Conservation (phyloP, 2,797 vertebrate species). For the Antrozous pallidus region DNA sequence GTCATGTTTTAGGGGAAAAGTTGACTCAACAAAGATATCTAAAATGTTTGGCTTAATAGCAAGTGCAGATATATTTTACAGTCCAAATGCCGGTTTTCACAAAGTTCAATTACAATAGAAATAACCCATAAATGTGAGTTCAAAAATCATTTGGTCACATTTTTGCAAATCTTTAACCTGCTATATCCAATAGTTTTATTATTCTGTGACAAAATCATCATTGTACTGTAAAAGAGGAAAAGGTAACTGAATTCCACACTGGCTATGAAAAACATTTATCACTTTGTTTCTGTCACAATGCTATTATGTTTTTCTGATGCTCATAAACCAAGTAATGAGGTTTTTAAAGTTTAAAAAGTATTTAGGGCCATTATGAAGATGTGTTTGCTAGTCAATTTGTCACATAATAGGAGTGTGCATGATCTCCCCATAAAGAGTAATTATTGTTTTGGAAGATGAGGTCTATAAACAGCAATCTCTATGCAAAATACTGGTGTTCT, state of each 20-base stretch:
- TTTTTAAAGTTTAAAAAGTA: constrained; percentile 52
- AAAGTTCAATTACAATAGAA: constrained; percentile 6
- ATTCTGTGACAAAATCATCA: constrained; percentile 28
- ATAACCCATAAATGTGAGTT: neutral
- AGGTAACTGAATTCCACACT: neutral
- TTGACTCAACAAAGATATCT: neutral
- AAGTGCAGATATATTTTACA: neutral
- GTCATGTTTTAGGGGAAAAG: neutral
- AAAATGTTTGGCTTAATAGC: neutral
- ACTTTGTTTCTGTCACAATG: neutral
- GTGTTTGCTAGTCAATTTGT: constrained; percentile 46
- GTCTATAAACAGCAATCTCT: constrained; percentile 49
- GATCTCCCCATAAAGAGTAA: constrained; percentile 49
- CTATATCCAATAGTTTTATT: constrained; percentile 6
- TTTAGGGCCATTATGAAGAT: constrained; percentile 39
- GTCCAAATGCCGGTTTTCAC: neutral
- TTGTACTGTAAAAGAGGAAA: neutral
- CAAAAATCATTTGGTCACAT: constrained; percentile 5
- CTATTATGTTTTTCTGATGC: constrained; percentile 1
- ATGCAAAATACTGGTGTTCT: constrained; percentile 44
- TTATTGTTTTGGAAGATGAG: constrained; percentile 52
- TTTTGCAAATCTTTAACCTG: constrained; percentile 35
- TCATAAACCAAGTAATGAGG: constrained; percentile 50
- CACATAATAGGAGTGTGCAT: neutral
- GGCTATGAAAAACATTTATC: constrained; percentile 6